Percentiles rank a stretch among this genome's conserved stretches.
Evolutionary conservation across 2,113 vertebrate genomes (phyloP).

Genomic region (Paralichthys olivaceus): DNA sequence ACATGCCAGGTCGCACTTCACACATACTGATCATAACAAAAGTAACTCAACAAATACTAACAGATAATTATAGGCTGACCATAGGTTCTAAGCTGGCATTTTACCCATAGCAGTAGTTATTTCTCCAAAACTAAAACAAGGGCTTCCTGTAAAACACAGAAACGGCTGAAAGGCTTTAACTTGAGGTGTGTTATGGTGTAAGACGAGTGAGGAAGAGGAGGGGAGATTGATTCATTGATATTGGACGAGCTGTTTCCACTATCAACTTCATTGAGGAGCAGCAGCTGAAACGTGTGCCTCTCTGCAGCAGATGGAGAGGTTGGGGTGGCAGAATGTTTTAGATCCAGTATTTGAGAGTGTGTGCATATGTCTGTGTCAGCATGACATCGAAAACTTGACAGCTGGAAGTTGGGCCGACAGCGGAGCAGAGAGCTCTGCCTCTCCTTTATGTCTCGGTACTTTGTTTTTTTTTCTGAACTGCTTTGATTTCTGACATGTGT

Average conservation of each 20-base stretch:
- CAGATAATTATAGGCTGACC: not conserved
- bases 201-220: no score
- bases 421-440: constrained; percentile 15
- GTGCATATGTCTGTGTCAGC: constrained; percentile 36
- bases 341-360: constrained; percentile 9
- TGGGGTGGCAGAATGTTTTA: not conserved
- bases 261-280: no score
- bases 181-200: no score
- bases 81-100: no score
- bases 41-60: not conserved
- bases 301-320: no score
- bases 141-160: no score
- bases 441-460: not conserved
- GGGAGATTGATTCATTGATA: no score
- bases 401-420: constrained; percentile 22
- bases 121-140: no score
- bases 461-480: constrained; percentile 12
- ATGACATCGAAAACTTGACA: constrained; percentile 43
- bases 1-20: not conserved
- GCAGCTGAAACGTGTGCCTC: no score
- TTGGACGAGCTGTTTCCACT: no score
- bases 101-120: no score
- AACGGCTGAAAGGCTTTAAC: no score
- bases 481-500: constrained; percentile 1
- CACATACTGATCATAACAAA: not conserved